phyloP scores from a whole-genome alignment of 1,140 invertebrate species.

The Camponotus floridanus region DNA sequence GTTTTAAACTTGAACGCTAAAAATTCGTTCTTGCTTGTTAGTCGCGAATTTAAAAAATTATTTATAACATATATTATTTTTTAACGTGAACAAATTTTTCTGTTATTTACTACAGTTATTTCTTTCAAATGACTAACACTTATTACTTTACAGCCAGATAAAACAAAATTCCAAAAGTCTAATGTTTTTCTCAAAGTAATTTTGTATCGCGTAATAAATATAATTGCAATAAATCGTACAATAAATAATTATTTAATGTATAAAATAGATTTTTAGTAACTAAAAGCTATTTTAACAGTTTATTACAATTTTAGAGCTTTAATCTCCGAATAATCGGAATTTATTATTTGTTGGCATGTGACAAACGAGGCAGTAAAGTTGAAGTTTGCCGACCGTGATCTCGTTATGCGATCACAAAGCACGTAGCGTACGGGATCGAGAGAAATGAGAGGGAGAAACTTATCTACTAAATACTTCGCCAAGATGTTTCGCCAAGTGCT shows the following conservation, averaged over 20 bases:
- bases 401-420: conserved; percentile 2
- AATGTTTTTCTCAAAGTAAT: not conserved
- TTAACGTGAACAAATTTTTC: not conserved
- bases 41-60: not conserved
- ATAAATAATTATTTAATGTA: not conserved
- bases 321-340: not conserved
- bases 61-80: not conserved
- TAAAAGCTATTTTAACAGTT: not conserved
- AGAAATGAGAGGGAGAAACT: conserved; percentile 20
- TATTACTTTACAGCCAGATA: not conserved
- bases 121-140: not conserved
- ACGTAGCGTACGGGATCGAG: not conserved
- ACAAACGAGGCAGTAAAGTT: conserved; percentile 6
- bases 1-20: not conserved
- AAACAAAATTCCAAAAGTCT: not conserved
- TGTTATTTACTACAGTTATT: not conserved
- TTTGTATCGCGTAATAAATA: not conserved
- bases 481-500: conserved; percentile 10
- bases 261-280: not conserved
- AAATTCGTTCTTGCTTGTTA: not conserved
- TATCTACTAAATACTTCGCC: conserved; percentile 17
- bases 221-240: too few species aligned
- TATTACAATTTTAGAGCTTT: not conserved
- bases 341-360: conserved; percentile 25
- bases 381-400: conserved; percentile 34